These are phyloP conservation scores for Apamea anceps DNA, from an alignment of 2,888 invertebrate genomes.

Conservation along the genomic window DNA sequence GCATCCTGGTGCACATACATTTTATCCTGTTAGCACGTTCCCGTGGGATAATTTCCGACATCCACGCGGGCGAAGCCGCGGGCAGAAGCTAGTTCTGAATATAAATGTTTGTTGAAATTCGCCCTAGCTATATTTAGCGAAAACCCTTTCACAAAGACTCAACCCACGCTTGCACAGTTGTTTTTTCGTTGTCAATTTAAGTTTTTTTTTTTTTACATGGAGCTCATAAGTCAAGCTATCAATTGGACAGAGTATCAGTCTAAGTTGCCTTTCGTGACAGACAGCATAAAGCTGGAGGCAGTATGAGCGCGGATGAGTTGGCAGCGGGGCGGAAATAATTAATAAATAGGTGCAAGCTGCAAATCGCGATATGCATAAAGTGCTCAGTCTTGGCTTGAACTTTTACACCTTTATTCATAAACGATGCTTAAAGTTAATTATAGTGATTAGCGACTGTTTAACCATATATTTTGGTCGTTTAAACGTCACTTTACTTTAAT, in stretches of 20 bases:
- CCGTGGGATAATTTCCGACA: too few relatives aligned
- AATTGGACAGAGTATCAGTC: conserved; percentile 83
- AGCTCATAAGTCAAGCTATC: conserved; percentile 86
- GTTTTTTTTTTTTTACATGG: conserved; percentile 72
- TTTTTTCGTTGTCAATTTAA: conserved; percentile 72
- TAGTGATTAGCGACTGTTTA: too few relatives aligned
- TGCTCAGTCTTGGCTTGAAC: not conserved
- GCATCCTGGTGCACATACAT: too few relatives aligned
- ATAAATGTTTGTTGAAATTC: not conserved
- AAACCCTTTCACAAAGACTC: conserved; percentile 27
- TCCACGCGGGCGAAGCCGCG: too few relatives aligned
- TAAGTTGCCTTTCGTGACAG: conserved; percentile 73
- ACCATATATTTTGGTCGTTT: not conserved
- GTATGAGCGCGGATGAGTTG: conserved; percentile 42
- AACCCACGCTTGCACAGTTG: conserved; percentile 52
- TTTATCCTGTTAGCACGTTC: too few relatives aligned
- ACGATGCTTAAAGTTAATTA: not conserved
- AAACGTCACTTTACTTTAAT: not conserved
- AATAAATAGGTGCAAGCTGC: not conserved
- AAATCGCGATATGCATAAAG: too few relatives aligned
- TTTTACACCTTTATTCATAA: not conserved
- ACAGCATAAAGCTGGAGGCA: conserved; percentile 62
- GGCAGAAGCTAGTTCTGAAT: too few relatives aligned
- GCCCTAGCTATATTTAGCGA: not conserved
- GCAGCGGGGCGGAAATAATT: not conserved